Conservation (phyloP, 2,797 vertebrate species). For the Poliocrania exsul region DNA sequence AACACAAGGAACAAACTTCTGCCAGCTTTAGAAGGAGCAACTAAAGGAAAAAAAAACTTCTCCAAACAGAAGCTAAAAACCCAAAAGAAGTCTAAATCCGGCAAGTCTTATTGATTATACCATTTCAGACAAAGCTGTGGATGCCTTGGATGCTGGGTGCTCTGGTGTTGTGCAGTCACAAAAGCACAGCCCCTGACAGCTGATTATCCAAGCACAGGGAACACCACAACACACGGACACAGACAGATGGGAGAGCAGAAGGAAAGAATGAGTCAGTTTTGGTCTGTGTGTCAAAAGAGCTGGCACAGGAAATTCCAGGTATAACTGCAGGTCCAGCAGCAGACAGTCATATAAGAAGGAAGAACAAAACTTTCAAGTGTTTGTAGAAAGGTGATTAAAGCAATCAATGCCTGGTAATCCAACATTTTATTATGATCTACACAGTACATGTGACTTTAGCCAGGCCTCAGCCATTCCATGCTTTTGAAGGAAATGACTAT, state of each 20-base stretch:
- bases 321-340: background rate
- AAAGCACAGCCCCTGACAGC: background rate
- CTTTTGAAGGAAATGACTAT: background rate
- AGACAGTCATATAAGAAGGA: background rate
- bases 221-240: background rate
- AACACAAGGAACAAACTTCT: background rate
- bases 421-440: background rate
- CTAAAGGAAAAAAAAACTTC: background rate
- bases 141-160: background rate
- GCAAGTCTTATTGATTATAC: background rate
- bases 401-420: background rate
- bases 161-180: background rate
- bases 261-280: conserved; percentile 28
- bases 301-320: conserved; percentile 11
- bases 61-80: background rate
- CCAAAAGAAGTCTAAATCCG: background rate
- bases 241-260: conserved; percentile 46
- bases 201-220: background rate
- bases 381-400: background rate
- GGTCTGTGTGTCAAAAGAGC: background rate
- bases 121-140: background rate
- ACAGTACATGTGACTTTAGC: background rate
- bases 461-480: background rate
- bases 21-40: background rate
- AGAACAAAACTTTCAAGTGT: background rate